Base-by-base conservation (phyloP, 2,113 vertebrate species). In the Rhinoptilus africanus region DNA sequence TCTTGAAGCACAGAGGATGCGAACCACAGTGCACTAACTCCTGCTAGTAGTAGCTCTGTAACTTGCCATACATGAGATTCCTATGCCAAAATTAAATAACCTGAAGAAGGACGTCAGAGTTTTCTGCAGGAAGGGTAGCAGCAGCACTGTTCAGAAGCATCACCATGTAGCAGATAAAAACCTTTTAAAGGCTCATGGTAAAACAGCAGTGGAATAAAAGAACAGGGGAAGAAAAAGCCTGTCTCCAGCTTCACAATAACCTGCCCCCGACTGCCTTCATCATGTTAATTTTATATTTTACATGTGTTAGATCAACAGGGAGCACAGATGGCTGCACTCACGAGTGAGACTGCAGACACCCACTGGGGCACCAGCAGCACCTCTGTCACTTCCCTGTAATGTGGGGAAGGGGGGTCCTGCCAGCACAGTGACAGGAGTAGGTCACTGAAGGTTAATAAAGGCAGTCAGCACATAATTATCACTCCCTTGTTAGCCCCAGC, bases 301-400 rank as follows among this genome's bases (percentile, higher is more conserved):
- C 87, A 85, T 2, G 4, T 96, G 87, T 95, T 91, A 60, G 73
- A 72, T 82, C 69, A 69, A 39, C 85, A 59, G 84, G 84, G 77
- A 87, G 93, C 93, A 91, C 95, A 96, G 95, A 95, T 91, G 89
- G 87, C 84, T 92, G 77, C 66, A 48, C 81, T 92, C 89, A 94
- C 21, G 12, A 88, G 88, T 69, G 77, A 91, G 91, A 15, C 67
- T 57, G 57, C 85, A 48, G 78, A 51, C 88, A 94, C 82, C 78
- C 82, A 35, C 66, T 50, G 93, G 16, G 89, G 50, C 59, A 75
- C 34, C 64, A 59, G 53, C 62, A 85, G 69, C 93, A 89, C 73
- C 87, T 92, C 89, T 94, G 89, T 79, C 91, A 75, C 51, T 56
- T 94, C 48, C 34, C 73, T 20, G 34, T 12, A 9, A 56, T 2